Conservation (phyloP, 92 coral and sea anemone genomes). For the Plumapathes pennacea region DNA sequence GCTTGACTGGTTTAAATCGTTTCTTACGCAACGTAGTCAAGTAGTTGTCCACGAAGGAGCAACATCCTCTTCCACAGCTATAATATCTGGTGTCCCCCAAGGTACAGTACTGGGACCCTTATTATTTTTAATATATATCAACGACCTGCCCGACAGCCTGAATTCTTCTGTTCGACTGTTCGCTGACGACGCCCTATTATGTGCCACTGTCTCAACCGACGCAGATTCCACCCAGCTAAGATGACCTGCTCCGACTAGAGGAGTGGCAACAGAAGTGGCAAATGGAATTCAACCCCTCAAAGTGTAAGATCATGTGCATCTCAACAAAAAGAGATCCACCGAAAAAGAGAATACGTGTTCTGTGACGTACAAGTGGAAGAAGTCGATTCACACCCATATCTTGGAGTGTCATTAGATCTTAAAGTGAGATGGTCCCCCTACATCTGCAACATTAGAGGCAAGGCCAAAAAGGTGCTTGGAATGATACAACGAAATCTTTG, state of each 20-base stretch:
- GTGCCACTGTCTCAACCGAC: constrained; percentile 11
- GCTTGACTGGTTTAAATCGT: constrained; percentile 36
- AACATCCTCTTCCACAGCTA: not conserved
- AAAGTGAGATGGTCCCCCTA: constrained; percentile 23
- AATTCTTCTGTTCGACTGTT: constrained; percentile 11
- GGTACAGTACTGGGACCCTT: constrained; percentile 22
- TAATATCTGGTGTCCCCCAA: constrained; percentile 19
- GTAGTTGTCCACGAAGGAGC: constrained; percentile 19
- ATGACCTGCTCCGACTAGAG: not conserved
- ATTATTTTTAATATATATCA: constrained; percentile 16
- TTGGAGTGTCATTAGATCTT: constrained; percentile 17
- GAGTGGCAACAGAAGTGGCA: constrained; percentile 3
- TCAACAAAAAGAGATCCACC: constrained; percentile 48
- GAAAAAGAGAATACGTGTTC: constrained; percentile 11
- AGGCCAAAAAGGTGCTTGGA: constrained; percentile 17
- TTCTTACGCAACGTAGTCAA: constrained; percentile 28
- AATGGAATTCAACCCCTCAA: constrained; percentile 1
- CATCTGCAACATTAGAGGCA: constrained; percentile 11
- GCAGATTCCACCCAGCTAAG: constrained; percentile 14
- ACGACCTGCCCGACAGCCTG: constrained; percentile 16
- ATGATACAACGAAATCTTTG: constrained; percentile 33
- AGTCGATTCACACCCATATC: constrained; percentile 29
- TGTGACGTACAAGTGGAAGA: constrained; percentile 39
- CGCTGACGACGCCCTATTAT: constrained; percentile 28
- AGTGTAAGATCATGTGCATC: constrained; percentile 41